Base-by-base conservation (phyloP, 2,888 invertebrate species). In the Dastarcus helophoroides region DNA sequence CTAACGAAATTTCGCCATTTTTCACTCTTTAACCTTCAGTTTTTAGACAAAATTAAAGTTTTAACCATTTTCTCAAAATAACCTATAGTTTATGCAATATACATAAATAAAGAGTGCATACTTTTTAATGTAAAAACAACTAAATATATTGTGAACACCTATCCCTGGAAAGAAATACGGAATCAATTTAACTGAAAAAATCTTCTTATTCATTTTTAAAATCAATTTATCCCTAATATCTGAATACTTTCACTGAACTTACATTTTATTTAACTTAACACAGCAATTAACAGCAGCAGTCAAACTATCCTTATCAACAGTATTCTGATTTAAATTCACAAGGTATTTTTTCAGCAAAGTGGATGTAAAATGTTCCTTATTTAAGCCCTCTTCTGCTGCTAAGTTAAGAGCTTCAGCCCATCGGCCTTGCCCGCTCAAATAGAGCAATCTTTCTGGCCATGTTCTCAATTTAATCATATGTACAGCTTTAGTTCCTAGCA, bases 361-460 rank as follows among this genome's bases (percentile, higher is more conserved):
- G 13, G 48, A 34, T 1, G 58, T 53, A 35, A 54, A 54, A 32
- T 43, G 51, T 55, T 68, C 48, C 43, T 56, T 44, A 54, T 59
- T 35, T 45, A 50, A 2, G 44, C 67, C 44, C 56, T 65, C 68
- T 36, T 68, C 69, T 2, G 70, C 58, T 1, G 70, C 70, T 30
- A 71, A 46, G 45, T 69, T 67, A 19, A 71, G 60, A 3, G 70
- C 71, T 42, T 71, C 71, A 7, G 65, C 56, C 71, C 71, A 71
- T 21, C 68, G 51, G 33, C 68, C 68, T 42, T 68, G 67, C 26
- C 68, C 67, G 25, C 73, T 70, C 47, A 79, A 58, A 50, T 75
- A 74, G 33, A 71, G 64, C 16, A 79, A 62, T 36, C 79, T 62
- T 48, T 79, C 79, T 16, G 71, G 72, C 76, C 77, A 79, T 1